Conservation (phyloP, 2,888 invertebrate species). For the Gandaritis pyraliata region DNA sequence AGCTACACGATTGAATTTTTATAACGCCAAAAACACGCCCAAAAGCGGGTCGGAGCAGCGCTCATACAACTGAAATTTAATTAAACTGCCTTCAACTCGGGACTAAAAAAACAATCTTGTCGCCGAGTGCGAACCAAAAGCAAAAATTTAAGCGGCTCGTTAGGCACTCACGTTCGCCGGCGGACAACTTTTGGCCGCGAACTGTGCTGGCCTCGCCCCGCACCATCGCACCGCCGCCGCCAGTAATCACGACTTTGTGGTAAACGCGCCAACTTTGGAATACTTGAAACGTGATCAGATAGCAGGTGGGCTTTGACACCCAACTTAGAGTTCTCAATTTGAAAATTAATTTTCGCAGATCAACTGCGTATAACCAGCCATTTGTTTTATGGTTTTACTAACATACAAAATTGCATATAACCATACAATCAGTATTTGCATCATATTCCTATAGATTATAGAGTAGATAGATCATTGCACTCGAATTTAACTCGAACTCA, state of each 20-base stretch:
- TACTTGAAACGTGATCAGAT: constrained; percentile 55
- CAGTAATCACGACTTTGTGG: constrained; percentile 52
- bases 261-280: constrained; percentile 50
- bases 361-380: constrained; percentile 30
- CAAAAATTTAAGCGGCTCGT: constrained; percentile 58
- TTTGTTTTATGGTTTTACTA: constrained; percentile 22
- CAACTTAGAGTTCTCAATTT: constrained; percentile 50
- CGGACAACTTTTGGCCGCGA: constrained; percentile 47
- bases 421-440: background rate
- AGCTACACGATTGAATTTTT: constrained; percentile 19
- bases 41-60: constrained; percentile 22
- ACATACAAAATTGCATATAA: background rate
- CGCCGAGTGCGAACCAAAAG: constrained; percentile 36
- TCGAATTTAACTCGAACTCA: no score
- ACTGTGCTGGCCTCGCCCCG: constrained; percentile 14
- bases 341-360: constrained; percentile 46
- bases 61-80: constrained; percentile 32
- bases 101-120: constrained; percentile 50
- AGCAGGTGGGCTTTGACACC: constrained; percentile 51
- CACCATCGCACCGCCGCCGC: background rate
- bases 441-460: background rate
- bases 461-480: no score
- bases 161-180: constrained; percentile 51
- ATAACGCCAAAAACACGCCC: constrained; percentile 16
- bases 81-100: constrained; percentile 39